Conservation (phyloP, 2,888 invertebrate species). For the Matsumyia berberina region DNA sequence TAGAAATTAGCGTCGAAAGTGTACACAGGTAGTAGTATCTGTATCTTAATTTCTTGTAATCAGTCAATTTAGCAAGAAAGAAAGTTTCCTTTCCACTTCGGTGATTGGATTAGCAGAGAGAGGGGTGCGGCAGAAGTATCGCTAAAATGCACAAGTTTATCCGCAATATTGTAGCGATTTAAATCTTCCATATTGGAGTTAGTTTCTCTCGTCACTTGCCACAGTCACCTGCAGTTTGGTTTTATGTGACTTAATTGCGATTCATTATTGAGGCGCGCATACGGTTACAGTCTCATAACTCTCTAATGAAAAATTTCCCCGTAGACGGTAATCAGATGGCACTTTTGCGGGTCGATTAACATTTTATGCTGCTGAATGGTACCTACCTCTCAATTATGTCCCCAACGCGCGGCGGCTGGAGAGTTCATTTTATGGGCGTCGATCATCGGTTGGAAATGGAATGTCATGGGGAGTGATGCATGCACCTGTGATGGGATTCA, state of each 20-base stretch:
- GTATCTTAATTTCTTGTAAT: conserved; percentile 26
- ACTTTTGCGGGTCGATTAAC: conserved; percentile 45
- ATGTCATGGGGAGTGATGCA: conserved; percentile 15
- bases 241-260: conserved; percentile 67
- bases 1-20: conserved; percentile 1
- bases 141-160: conserved; percentile 16
- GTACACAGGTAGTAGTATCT: conserved; percentile 12
- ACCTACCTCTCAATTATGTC: conserved; percentile 20
- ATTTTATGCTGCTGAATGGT: conserved; percentile 47
- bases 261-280: conserved; percentile 52
- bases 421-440: conserved; percentile 9
- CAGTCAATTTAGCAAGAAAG: conserved; percentile 65
- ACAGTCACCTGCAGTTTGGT: neutral
- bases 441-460: conserved; percentile 17
- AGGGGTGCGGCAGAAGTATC: neutral
- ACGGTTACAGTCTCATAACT: conserved; percentile 47
- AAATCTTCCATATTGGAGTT: conserved; percentile 49
- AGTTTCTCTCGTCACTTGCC: conserved; percentile 41
- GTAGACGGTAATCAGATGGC: conserved; percentile 45
- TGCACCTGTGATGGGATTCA: conserved; percentile 17
- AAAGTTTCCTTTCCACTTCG: conserved; percentile 63
- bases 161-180: conserved; percentile 31
- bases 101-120: conserved; percentile 5
- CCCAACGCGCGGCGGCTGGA: neutral
- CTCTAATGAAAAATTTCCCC: conserved; percentile 55